Conservation (phyloP, 1,140 invertebrate species). For the Trichogramma pretiosum region DNA sequence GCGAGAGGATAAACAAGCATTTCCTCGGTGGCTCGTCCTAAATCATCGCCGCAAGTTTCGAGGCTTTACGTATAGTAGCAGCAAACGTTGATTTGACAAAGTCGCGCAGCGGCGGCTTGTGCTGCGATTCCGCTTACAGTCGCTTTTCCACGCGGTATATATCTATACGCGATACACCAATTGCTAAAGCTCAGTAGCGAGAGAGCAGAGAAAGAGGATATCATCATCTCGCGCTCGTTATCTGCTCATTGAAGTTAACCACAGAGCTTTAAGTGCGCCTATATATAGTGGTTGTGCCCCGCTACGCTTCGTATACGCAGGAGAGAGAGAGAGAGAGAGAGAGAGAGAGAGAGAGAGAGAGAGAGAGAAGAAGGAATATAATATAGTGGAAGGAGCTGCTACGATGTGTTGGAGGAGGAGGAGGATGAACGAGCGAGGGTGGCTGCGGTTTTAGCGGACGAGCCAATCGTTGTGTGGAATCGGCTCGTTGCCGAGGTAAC, state of each 20-base stretch:
- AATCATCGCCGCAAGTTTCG: background rate
- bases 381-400: too few species aligned
- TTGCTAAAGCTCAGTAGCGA: constrained; percentile 28
- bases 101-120: background rate
- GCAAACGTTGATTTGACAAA: background rate
- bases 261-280: constrained; percentile 41
- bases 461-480: constrained; percentile 42
- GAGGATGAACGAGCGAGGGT: background rate
- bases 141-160: background rate
- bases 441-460: constrained; percentile 25
- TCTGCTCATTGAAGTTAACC: constrained; percentile 48
- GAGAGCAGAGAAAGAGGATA: constrained; percentile 44
- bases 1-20: too few species aligned
- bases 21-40: too few species aligned
- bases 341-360: background rate
- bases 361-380: background rate
- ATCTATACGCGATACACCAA: background rate
- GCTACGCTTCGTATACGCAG: too few species aligned
- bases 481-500: constrained; percentile 45
- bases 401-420: too few species aligned
- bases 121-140: background rate
- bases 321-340: constrained; percentile 1
- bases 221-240: constrained; percentile 44
- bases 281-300: too few species aligned
- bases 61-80: background rate